These are phyloP conservation scores for Macrophya alboannulata DNA, from an alignment of 2,888 invertebrate genomes.

Conservation along the genomic window DNA sequence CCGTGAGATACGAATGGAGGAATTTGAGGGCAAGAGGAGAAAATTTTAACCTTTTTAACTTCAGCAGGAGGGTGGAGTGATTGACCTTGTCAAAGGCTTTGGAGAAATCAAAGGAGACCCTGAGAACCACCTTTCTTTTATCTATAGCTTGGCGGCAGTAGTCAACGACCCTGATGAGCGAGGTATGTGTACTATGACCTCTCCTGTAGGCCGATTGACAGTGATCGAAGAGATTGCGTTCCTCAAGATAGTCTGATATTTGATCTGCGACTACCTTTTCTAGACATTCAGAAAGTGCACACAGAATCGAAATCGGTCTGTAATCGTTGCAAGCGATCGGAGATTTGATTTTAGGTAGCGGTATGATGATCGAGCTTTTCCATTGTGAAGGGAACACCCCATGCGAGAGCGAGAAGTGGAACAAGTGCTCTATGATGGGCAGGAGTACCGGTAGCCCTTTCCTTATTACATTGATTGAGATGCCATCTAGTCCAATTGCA, in stretches of 20 bases:
- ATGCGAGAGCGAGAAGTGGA: constrained; percentile 21
- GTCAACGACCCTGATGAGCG: constrained; percentile 16
- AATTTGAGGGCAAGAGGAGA: constrained; percentile 4
- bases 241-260: background rate
- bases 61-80: background rate
- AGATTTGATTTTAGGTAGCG: constrained; percentile 25
- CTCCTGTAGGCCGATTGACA: constrained; percentile 24
- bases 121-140: constrained; percentile 13
- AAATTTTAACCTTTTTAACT: constrained; percentile 14
- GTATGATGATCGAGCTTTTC: constrained; percentile 36
- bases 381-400: constrained; percentile 8
- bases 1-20: constrained; percentile 21
- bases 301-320: constrained; percentile 48
- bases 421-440: constrained; percentile 24
- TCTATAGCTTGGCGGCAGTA: background rate
- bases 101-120: constrained; percentile 47
- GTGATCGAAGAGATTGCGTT: background rate
- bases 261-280: constrained; percentile 31
- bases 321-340: constrained; percentile 23
- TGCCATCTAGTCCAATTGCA: background rate
- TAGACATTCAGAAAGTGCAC: constrained; percentile 30
- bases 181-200: constrained; percentile 35
- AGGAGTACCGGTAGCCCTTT: background rate
- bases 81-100: constrained; percentile 44
- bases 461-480: background rate